Base-by-base conservation (phyloP, 2,113 vertebrate genomes). In the Bubo blakistoni region DNA sequence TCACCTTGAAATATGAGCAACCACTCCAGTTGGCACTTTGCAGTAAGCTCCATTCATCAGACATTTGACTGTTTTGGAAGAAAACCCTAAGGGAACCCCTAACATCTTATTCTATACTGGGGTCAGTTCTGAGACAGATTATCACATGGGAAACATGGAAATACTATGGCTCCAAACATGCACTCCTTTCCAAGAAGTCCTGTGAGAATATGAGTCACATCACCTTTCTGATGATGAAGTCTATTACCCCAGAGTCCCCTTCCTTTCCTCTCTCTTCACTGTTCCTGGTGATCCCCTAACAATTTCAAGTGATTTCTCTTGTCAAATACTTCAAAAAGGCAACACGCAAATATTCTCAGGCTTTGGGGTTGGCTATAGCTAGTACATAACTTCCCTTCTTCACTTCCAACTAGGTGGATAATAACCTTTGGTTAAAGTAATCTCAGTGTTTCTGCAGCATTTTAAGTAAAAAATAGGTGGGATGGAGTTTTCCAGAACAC, bases 151-250 rank as follows among this genome's bases (percentile, higher is more conserved):
- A 83, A 91, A 57, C 20, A 10, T 1, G 14, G 63, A 86, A 86
- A 69, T 14, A 30, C 3, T 7, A 6, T 29, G 17, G 26, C 29
- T 52, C 29, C 44, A 77, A 44, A 32, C 0, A 0, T 1, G 3
- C 17, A 22, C 16, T 57, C 46, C 49, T 38, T 42, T 67, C 42
- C 25, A 34, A 79, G 18, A 16, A 46, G 16, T 7, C 44, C 61
- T 61, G 26, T 17, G 24, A 80, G 29, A 52, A 73, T 1, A 1
- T 5, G 5, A 52, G 13, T 49, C 44, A 20, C 25, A 57, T 21
- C 24, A 54, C 7, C 9, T 13, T 79, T 93, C 42, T 36, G 38
- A 46, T 9, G 15, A 34, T 4, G 16, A 73, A 5, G 12, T 74
- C 26, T 67, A 1, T 5, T 29, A 18, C 13, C 32, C 12, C 22